Evolutionary conservation across 2,888 invertebrate species (phyloP).

Genomic region (Dendrolimus houi): DNA sequence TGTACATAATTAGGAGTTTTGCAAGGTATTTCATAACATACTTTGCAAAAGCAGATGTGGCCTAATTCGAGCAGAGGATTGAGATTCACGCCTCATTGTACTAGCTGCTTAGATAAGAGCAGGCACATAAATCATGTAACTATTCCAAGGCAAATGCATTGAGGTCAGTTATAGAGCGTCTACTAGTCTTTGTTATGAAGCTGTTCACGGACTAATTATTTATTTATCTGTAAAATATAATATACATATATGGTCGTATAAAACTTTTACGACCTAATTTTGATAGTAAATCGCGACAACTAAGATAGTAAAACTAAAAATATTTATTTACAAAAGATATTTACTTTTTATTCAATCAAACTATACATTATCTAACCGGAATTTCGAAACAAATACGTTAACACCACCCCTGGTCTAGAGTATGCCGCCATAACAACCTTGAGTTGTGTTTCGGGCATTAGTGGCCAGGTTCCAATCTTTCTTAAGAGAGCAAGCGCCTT

Average conservation of each 20-base stretch:
- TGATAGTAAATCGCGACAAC: too few relatives aligned
- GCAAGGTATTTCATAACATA: slow-evolving; percentile 7
- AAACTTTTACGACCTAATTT: too few relatives aligned
- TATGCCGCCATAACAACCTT: too few relatives aligned
- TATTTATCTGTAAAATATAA: background rate
- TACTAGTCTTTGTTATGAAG: slow-evolving; percentile 54
- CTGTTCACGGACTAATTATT: slow-evolving; percentile 47
- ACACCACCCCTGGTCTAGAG: too few relatives aligned
- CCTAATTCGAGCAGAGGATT: slow-evolving; percentile 22
- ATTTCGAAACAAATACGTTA: too few relatives aligned
- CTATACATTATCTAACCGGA: too few relatives aligned
- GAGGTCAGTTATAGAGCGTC: slow-evolving; percentile 67
- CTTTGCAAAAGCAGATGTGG: slow-evolving; percentile 18
- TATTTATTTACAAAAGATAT: too few relatives aligned
- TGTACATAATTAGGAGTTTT: slow-evolving; percentile 3
- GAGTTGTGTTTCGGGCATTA: too few relatives aligned
- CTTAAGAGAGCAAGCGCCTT: too few relatives aligned
- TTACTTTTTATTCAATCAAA: too few relatives aligned
- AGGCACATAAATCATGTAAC: slow-evolving; percentile 62
- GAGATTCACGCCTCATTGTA: slow-evolving; percentile 36
- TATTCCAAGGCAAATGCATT: slow-evolving; percentile 70
- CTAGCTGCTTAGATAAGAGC: slow-evolving; percentile 53
- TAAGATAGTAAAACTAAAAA: too few relatives aligned
- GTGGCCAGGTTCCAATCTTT: too few relatives aligned
- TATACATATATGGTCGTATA: background rate